Evolutionary conservation across 2,888 invertebrate genomes (phyloP), one percentile per base, ranked within the genome.

Genomic region (Oegoconia quadripuncta): DNA sequence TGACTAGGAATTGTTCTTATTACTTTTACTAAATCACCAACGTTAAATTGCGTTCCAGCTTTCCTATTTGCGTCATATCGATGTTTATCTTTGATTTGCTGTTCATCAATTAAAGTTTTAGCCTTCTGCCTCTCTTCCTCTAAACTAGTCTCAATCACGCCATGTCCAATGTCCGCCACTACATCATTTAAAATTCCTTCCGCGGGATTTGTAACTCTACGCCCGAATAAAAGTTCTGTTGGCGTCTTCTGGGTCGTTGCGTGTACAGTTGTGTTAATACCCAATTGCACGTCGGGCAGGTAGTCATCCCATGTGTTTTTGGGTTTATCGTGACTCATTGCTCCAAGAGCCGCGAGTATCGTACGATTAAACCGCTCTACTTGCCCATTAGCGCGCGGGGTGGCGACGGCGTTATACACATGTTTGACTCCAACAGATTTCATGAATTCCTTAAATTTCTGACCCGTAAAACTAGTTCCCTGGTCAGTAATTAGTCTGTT

Each of bases 71-170:
- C 35, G 22, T 46, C 37, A 23, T 33, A 42, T 8, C 20, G 12
- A 15, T 30, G 26, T 17, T 40, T 44, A n/a, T 37, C 34, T 30
- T 41, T 44, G 9, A 12, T 18, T 25, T 48, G 45, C 11, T 40
- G 34, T 3, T 25, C 11, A 16, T 41, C 15, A n/a, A 39, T 39
- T 6, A 40, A 14, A 1, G 18, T 2, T 7, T 22, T 41, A 3
- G 40, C 41, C 12, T 39, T 34, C 7, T 17, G 20, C n/a, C 45
- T 37, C 2, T 37, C 22, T 8, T 42, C 25, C 12, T 35, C 33
- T 26, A 42, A n/a, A n/a, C n/a, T n/a, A n/a, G n/a, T n/a, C n/a
- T n/a, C n/a, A n/a, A n/a, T n/a, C n/a, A n/a, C n/a, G n/a, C n/a
- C n/a, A n/a, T n/a, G n/a, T n/a, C n/a, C n/a, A n/a, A n/a, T n/a